These are phyloP conservation scores for Tapirus terrestris DNA, from an alignment of 2,113 vertebrate species.

Conservation along the genomic window DNA sequence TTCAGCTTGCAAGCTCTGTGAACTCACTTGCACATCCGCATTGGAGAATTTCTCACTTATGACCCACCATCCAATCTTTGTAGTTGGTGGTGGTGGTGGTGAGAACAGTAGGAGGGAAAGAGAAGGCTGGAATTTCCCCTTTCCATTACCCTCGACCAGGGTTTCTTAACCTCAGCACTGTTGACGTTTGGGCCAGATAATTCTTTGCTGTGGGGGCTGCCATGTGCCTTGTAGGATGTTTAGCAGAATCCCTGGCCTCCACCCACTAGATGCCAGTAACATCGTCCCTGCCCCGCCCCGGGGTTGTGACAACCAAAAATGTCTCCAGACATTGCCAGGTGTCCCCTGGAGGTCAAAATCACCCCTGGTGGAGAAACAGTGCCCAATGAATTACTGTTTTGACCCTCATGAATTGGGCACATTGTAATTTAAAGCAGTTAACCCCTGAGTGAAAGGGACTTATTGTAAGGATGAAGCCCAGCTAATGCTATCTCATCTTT, in stretches of 20 bases:
- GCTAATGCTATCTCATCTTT: neutral
- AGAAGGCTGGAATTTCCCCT: neutral
- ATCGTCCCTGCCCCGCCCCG: accelerated
- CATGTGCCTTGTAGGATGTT: too few species aligned
- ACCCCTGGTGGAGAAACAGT: neutral
- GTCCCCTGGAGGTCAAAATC: neutral
- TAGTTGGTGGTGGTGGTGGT: neutral
- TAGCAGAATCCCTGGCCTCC: neutral
- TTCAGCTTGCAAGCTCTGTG: neutral
- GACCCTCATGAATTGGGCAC: neutral
- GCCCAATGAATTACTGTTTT: neutral
- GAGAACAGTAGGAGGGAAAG: neutral
- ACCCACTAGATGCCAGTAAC: neutral
- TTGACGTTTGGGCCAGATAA: neutral
- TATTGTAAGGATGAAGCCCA: neutral
- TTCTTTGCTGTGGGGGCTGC: neutral
- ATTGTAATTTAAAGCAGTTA: neutral
- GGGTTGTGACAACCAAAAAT: neutral
- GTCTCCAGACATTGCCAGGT: neutral
- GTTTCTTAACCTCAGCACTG: neutral
- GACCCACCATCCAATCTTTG: neutral
- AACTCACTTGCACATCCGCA: neutral
- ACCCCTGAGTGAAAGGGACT: neutral
- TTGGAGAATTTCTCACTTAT: neutral
- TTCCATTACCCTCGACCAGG: neutral